Conservation (phyloP, 2,797 vertebrate species). For the Syndactyla subalaris region DNA sequence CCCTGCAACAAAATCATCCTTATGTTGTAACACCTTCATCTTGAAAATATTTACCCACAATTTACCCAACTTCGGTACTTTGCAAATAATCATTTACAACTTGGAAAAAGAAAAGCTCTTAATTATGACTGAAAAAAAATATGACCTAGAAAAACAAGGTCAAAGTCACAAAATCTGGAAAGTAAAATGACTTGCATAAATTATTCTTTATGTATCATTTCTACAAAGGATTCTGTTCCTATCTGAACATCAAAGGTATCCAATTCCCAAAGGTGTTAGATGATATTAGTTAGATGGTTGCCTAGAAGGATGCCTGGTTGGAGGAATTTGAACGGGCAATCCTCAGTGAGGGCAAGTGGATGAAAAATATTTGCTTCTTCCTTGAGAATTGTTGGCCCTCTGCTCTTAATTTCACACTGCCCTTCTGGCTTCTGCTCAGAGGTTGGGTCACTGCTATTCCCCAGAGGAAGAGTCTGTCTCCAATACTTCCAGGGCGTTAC, state of each 20-base stretch:
- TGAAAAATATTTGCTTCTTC: not conserved
- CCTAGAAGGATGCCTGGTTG: not conserved
- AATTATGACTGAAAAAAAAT: not conserved
- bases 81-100: not conserved
- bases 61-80: not conserved
- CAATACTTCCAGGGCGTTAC: not conserved
- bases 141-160: not conserved
- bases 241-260: not conserved
- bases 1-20: not conserved
- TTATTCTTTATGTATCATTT: not conserved
- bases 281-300: not conserved
- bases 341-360: not conserved
- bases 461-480: not conserved
- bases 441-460: accelerated
- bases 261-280: not conserved
- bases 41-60: not conserved
- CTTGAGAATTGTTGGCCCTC: not conserved
- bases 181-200: not conserved
- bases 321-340: not conserved
- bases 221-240: not conserved
- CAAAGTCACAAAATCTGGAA: not conserved
- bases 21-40: not conserved
- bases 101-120: not conserved
- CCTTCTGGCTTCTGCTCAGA: not conserved
- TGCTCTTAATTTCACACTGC: not conserved